Evolutionary conservation across 2,888 invertebrate genomes (phyloP), one percentile per base, ranked within the genome.

Genomic region (Lasioglossum vierecki): DNA sequence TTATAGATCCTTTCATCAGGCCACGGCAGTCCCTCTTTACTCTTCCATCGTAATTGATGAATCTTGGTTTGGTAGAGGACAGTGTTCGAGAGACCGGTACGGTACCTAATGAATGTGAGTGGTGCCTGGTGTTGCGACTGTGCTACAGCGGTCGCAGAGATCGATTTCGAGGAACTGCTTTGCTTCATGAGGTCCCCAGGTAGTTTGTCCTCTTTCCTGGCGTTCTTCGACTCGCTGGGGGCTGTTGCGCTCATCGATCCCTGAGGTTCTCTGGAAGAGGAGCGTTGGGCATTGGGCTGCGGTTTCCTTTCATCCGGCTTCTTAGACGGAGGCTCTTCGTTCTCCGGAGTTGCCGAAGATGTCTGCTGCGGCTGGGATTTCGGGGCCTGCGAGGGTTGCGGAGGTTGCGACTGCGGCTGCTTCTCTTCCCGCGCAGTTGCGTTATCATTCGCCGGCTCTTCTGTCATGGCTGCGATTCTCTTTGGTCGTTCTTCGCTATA

Each of bases 401-500:
- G 35, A 35, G 35, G 63, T 30, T 30, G 4, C 35, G 22, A 4
- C 41, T n/a, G 22, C 8, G 22, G 11, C n/a, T n/a, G 22, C 3
- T 35, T 22, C 35, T 39, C 63, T 15, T 26, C 6, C 30, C 53
- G 53, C n/a, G 74, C 74, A 49, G 85, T 83, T 76, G 89, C 88
- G 70, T 84, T 73, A 60, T 89, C 85, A 82, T 84, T 5, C 95
- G 95, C 30, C 57, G 87, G 83, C 75, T 89, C 88, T 75, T 86
- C 79, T 66, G 87, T 91, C 88, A 84, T 78, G 82, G 87, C 88
- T 85, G 87, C 77, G 53, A 30, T 88, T 72, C 73, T 73, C 80
- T 80, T 90, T 6, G 95, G 95, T 82, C 81, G 91, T 89, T 92
- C 92, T 88, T 92, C 92, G 84, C 92, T 92, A 85, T 88, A 91